Evolutionary conservation across 2,888 invertebrate genomes (phyloP).

Genomic region (Beris chalybata): DNA sequence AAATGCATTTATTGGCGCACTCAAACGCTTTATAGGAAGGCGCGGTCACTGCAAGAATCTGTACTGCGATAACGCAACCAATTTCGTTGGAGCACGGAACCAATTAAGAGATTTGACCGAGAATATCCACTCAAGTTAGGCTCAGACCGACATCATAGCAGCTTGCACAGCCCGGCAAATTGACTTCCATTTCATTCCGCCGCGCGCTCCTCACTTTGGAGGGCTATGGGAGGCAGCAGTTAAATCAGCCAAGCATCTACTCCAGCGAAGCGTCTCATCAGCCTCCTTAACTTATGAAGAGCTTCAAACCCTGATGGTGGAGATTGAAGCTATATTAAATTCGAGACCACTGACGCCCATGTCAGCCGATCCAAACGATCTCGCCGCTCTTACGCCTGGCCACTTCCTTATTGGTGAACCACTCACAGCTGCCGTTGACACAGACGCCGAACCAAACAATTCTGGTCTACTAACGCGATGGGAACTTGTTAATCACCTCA

Average conservation of each 20-base stretch:
- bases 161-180: slow-evolving; percentile 1
- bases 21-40: slow-evolving; percentile 24
- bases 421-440: slow-evolving; percentile 30
- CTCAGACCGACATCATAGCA: background rate
- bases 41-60: slow-evolving; percentile 28
- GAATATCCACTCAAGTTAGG: background rate
- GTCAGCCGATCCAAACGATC: slow-evolving; percentile 38
- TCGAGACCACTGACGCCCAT: slow-evolving; percentile 42
- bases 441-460: slow-evolving; percentile 1
- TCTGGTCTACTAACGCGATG: slow-evolving; percentile 10
- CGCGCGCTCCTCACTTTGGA: slow-evolving; percentile 37
- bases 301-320: slow-evolving; percentile 41
- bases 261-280: background rate
- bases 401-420: slow-evolving; percentile 33
- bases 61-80: slow-evolving; percentile 30
- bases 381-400: slow-evolving; percentile 36
- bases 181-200: slow-evolving; percentile 20
- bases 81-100: slow-evolving; percentile 29
- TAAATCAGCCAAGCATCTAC: slow-evolving; percentile 37
- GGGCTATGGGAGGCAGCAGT: slow-evolving; percentile 40
- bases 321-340: slow-evolving; percentile 44
- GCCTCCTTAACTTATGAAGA: slow-evolving; percentile 43
- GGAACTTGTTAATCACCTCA: slow-evolving; percentile 35
- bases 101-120: slow-evolving; percentile 16
- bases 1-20: slow-evolving; percentile 24